phyloP scores from a whole-genome alignment of 2,888 invertebrate species.

The Galeopsomyia nigrocyanea region DNA sequence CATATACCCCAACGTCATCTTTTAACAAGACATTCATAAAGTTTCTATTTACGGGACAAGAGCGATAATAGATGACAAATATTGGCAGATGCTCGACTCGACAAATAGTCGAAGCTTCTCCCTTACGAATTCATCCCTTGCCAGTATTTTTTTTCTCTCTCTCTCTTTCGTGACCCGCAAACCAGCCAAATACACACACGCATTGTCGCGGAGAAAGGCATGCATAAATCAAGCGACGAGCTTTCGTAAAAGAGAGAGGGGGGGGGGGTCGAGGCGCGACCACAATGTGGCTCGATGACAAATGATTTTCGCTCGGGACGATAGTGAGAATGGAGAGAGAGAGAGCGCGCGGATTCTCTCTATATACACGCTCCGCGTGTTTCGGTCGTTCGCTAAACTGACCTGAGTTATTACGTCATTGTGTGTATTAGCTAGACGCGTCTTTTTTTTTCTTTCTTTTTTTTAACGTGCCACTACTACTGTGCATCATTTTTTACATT shows the following conservation, averaged over 20 bases:
- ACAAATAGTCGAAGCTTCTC: background rate
- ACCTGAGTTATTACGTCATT: constrained; percentile 35
- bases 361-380: background rate
- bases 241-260: background rate
- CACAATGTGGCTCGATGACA: constrained; percentile 67
- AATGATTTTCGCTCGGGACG: constrained; percentile 56
- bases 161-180: constrained; percentile 10
- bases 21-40: constrained; percentile 61
- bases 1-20: constrained; percentile 20
- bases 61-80: constrained; percentile 68
- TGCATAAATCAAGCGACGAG: constrained; percentile 64
- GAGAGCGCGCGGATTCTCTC: background rate
- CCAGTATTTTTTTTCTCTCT: constrained; percentile 6
- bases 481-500: too few species aligned
- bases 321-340: background rate
- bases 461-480: background rate
- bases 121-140: background rate
- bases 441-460: constrained; percentile 1
- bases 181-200: constrained; percentile 8
- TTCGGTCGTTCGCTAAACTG: constrained; percentile 28
- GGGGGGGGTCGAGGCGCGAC: constrained; percentile 63
- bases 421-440: constrained; percentile 18
- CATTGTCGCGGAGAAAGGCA: constrained; percentile 60
- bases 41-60: constrained; percentile 59
- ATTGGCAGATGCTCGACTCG: constrained; percentile 67